These are phyloP conservation scores for Cosmia trapezina DNA, from an alignment of 2,888 invertebrate genomes.

Conservation along the genomic window DNA sequence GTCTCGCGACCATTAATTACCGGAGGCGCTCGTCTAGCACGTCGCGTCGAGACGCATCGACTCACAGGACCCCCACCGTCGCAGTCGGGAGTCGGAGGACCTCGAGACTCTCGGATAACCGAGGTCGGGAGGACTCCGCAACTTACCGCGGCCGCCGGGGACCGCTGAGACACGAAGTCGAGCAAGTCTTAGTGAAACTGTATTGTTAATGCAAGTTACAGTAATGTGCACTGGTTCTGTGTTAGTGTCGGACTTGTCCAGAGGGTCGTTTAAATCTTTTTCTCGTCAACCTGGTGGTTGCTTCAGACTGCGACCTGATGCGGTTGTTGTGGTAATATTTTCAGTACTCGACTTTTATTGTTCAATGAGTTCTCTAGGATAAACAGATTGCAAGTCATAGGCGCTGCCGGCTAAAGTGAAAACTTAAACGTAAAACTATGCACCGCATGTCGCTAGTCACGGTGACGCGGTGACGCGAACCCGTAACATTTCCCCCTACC, in stretches of 20 bases:
- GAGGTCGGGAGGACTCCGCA: neutral
- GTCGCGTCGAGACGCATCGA: conserved; percentile 10
- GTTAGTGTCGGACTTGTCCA: conserved; percentile 5
- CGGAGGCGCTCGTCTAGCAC: conserved; percentile 12
- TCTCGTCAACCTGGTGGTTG: conserved; percentile 3
- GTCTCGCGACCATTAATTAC: conserved; percentile 39
- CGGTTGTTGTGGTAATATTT: neutral
- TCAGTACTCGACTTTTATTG: neutral
- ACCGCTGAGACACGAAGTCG: conserved; percentile 4
- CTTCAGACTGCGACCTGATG: too few relatives aligned
- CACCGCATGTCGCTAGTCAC: too few relatives aligned
- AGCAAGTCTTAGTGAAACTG: conserved; percentile 11
- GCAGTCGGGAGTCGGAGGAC: too few relatives aligned
- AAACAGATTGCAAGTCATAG: neutral
- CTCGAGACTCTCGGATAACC: neutral
- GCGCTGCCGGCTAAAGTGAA: too few relatives aligned
- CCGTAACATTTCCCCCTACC: too few relatives aligned
- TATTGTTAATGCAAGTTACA: conserved; percentile 27
- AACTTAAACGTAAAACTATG: too few relatives aligned
- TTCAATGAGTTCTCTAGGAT: neutral
- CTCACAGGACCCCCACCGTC: neutral
- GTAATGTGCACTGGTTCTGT: conserved; percentile 20
- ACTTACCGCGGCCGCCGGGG: conserved; percentile 13
- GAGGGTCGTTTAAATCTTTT: conserved; percentile 8
- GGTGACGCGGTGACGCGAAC: too few relatives aligned